Conservation (phyloP, 2,113 vertebrate genomes). For the Plectropomus leopardus region DNA sequence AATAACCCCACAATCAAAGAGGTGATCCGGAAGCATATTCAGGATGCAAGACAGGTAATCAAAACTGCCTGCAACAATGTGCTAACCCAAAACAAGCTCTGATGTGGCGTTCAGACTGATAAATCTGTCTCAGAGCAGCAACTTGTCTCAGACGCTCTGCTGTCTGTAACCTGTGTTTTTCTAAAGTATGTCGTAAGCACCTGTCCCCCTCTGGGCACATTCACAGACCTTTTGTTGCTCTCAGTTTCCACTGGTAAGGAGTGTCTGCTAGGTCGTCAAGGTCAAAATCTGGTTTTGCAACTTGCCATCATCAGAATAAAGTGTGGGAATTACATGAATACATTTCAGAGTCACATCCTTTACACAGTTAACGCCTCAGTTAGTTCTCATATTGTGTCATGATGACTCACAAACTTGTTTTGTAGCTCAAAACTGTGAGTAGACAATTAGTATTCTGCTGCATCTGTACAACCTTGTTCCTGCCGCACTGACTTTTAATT, state of each 20-base stretch:
- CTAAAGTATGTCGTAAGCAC: background rate
- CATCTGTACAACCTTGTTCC: background rate
- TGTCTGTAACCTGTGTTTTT: background rate
- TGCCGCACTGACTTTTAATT: conserved; percentile 15
- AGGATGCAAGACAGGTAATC: conserved; percentile 95
- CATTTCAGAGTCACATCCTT: background rate
- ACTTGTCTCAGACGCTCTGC: background rate
- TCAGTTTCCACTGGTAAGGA: conserved; percentile 50
- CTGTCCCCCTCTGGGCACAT: conserved; percentile 7
- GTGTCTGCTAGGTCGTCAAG: conserved; percentile 41
- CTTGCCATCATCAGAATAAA: conserved; percentile 23
- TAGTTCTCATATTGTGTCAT: background rate
- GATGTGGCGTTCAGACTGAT: background rate
- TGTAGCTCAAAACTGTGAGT: background rate
- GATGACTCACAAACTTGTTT: conserved; percentile 13
- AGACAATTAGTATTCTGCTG: background rate
- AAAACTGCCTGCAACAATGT: background rate
- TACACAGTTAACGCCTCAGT: background rate
- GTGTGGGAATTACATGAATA: conserved; percentile 31
- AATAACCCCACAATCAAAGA: conserved; percentile 96
- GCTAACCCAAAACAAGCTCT: background rate
- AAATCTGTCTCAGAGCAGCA: background rate
- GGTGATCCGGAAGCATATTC: conserved; percentile 92
- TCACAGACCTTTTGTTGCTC: conserved; percentile 24
- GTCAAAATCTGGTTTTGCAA: conserved; percentile 73